Conservation (phyloP, 2,113 vertebrate species). For the Tychaedon coryphoeus region DNA sequence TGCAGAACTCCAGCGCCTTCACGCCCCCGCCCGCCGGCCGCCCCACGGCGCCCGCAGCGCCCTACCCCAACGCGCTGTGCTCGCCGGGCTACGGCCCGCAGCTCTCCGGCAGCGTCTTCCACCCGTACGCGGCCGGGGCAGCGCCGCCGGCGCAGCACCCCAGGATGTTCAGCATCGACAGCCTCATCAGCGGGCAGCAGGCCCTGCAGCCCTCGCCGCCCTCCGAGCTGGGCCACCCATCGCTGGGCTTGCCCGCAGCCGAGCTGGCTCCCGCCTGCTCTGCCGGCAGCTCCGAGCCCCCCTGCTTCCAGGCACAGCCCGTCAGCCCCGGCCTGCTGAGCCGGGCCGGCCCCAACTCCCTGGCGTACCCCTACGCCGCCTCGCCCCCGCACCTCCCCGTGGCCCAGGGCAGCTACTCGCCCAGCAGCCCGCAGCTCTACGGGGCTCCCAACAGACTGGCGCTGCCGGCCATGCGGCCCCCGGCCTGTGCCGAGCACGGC, state of each 20-base stretch:
- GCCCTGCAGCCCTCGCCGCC: slow-evolving; percentile 73
- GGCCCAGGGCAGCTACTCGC: slow-evolving; percentile 79
- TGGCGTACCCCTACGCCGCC: slow-evolving; percentile 79
- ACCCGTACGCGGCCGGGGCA: neutral
- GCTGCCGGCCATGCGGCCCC: slow-evolving; percentile 64
- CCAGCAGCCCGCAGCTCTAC: slow-evolving; percentile 82
- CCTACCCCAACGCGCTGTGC: slow-evolving; percentile 32
- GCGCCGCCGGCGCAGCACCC: slow-evolving; percentile 61
- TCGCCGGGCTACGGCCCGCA: slow-evolving; percentile 1
- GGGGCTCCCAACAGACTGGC: slow-evolving; percentile 77
- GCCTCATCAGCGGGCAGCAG: slow-evolving; percentile 87
- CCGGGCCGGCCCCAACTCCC: slow-evolving; percentile 19
- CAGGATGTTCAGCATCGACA: slow-evolving; percentile 94
- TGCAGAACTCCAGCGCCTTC: slow-evolving; percentile 88
- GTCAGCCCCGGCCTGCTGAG: slow-evolving; percentile 64
- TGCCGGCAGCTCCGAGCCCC: slow-evolving; percentile 65
- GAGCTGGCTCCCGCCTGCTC: slow-evolving; percentile 78
- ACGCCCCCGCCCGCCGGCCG: slow-evolving; percentile 75
- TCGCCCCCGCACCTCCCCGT: slow-evolving; percentile 76
- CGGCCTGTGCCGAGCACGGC: slow-evolving; percentile 80
- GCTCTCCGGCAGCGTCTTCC: slow-evolving; percentile 36
- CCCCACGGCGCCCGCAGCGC: slow-evolving; percentile 15
- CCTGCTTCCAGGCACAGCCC: slow-evolving; percentile 79
- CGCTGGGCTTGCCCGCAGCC: slow-evolving; percentile 70
- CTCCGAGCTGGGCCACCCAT: slow-evolving; percentile 72